Evolutionary conservation across 2,797 vertebrate genomes (phyloP).

Genomic region (Simalia tracyae): DNA sequence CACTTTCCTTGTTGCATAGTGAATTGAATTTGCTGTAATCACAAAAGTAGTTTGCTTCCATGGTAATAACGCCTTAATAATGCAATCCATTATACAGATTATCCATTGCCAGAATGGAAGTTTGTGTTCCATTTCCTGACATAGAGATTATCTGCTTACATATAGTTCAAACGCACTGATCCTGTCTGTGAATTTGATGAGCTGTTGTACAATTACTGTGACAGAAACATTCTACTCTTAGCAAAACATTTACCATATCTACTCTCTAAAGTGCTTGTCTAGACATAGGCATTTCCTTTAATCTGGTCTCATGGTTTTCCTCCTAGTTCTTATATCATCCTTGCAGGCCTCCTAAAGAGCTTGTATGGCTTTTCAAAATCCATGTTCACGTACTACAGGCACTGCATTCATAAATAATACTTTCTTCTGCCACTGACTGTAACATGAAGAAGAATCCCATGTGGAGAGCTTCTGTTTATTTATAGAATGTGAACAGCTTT

Average conservation of each 20-base stretch:
- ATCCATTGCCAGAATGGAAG: neutral
- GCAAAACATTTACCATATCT: neutral
- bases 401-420: conserved; percentile 5
- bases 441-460: neutral
- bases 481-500: conserved; percentile 27
- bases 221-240: neutral
- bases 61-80: neutral
- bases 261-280: neutral
- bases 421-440: neutral
- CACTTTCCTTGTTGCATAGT: neutral
- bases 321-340: neutral
- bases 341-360: neutral
- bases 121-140: neutral
- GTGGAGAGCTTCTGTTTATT: conserved; percentile 13
- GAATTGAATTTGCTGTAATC: neutral
- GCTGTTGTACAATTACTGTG: neutral
- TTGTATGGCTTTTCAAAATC: neutral
- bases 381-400: neutral
- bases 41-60: neutral
- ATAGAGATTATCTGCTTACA: neutral
- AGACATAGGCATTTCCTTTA: neutral
- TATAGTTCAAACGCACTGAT: neutral
- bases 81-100: neutral
- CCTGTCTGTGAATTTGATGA: neutral
- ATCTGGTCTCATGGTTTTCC: neutral